These are phyloP conservation scores for Odontocerum albicorne DNA, from an alignment of 2,888 invertebrate genomes.

Conservation along the genomic window DNA sequence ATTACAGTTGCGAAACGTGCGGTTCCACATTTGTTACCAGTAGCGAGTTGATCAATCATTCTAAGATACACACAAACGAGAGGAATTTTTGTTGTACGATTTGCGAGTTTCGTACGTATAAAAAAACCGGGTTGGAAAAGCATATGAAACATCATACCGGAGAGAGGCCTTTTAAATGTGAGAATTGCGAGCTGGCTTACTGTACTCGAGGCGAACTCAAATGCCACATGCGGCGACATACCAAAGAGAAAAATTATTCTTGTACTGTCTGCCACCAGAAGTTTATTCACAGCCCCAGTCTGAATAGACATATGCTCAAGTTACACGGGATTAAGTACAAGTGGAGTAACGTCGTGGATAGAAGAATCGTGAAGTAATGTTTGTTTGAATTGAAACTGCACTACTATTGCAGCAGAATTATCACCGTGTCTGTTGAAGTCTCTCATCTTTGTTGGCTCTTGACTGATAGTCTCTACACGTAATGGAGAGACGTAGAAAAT, in stretches of 20 bases:
- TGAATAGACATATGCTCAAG: neutral
- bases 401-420: no score
- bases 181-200: neutral
- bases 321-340: neutral
- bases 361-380: neutral
- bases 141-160: neutral
- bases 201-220: neutral
- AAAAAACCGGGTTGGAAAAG: neutral
- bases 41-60: constrained; percentile 51
- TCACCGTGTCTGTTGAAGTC: no score
- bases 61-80: constrained; percentile 43
- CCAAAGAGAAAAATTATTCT: neutral
- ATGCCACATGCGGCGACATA: neutral
- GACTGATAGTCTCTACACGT: no score
- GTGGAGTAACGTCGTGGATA: neutral
- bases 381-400: neutral
- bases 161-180: neutral
- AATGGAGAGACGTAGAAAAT: no score
- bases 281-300: neutral
- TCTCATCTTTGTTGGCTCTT: no score
- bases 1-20: constrained; percentile 54
- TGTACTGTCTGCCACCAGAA: neutral
- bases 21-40: constrained; percentile 53
- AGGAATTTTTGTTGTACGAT: neutral
- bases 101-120: neutral